Base-by-base conservation (phyloP, 2,797 vertebrate species). In the Myotis planiceps region DNA sequence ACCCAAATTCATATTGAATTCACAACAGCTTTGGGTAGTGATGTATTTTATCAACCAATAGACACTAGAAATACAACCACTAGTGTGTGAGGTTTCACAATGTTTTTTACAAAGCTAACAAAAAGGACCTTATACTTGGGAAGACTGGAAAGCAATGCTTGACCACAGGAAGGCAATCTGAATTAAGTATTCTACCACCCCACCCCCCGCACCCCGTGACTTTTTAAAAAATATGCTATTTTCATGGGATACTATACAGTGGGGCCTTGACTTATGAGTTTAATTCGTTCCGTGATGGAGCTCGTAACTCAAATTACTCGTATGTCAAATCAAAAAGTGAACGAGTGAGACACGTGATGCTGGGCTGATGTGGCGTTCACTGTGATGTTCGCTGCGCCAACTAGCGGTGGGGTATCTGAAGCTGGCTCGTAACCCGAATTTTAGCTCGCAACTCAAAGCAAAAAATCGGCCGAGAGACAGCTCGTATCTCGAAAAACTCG, bases 61-160 rank as follows among this genome's bases (percentile, higher is more conserved):
- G 60, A 86, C 18, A 71, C 23, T 12, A n/a, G 16, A 79, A 81
- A 34, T n/a, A 39, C 19, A 80, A 47, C 39, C 39, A 71, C 12
- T 47, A n/a, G 16, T 2, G 9, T 55, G 63, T 53, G 32, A 88
- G 45, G 42, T 68, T 71, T 78, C 69, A 95, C 5, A n/a, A 42
- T 19, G 25, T 5, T 60, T 63, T 69, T 63, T 68, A n/a, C 58
- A 80, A 88, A 87, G 65, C 37, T 84, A 29, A 81, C 51, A 83
- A 75, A 76, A 93, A 84, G 12, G 4, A 45, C 25, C 60, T 71
- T n/a, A 60, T 29, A 66, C 49, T 88, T 79, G 72, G 69, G 60
- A 91, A 72, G 49, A 78, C 16, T 53, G n/a, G 45, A 42, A 78
- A 95, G 60, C 25, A 25, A 53, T 3, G 15, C n/a, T 32, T 60